Conservation (phyloP, 2,113 vertebrate species). For the Bufo gargarizans region DNA sequence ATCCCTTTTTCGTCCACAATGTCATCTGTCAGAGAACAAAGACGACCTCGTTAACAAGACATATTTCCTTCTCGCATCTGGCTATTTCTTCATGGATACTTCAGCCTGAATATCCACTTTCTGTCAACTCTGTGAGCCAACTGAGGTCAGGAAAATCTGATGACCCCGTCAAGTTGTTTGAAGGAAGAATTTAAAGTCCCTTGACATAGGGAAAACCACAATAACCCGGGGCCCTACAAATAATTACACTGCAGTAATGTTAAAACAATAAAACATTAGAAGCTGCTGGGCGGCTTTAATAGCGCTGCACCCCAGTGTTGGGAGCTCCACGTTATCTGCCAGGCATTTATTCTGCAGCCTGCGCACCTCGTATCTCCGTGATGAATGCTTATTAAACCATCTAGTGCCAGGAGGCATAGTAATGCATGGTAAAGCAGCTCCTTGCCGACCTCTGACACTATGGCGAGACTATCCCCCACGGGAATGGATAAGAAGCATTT, state of each 20-base stretch:
- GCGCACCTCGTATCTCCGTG: slow-evolving; percentile 28
- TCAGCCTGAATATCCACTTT: slow-evolving; percentile 23
- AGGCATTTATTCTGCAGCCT: slow-evolving; percentile 37
- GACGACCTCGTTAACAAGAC: slow-evolving; percentile 23
- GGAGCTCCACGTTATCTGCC: slow-evolving; percentile 21
- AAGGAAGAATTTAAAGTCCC: slow-evolving; percentile 47
- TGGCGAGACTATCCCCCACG: slow-evolving; percentile 36
- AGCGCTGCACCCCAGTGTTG: not conserved
- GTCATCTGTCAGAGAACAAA: not conserved
- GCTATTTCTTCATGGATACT: slow-evolving; percentile 25
- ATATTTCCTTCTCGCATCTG: not conserved
- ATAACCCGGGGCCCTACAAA: slow-evolving; percentile 30
- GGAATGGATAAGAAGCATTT: slow-evolving; percentile 35
- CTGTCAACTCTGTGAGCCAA: slow-evolving; percentile 24
- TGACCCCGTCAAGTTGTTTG: slow-evolving; percentile 46
- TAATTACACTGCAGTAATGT: slow-evolving; percentile 45
- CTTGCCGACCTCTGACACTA: slow-evolving; percentile 44
- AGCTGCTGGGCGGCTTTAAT: slow-evolving; percentile 20
- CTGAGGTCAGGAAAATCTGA: slow-evolving; percentile 52
- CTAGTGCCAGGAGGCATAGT: slow-evolving; percentile 39
- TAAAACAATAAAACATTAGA: slow-evolving; percentile 42
- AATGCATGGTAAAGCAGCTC: slow-evolving; percentile 55
- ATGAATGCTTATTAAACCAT: slow-evolving; percentile 53
- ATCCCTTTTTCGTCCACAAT: not conserved
- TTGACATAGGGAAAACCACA: slow-evolving; percentile 27